Conservation (phyloP, 2,113 vertebrate genomes). For the Myotis yumanensis region DNA sequence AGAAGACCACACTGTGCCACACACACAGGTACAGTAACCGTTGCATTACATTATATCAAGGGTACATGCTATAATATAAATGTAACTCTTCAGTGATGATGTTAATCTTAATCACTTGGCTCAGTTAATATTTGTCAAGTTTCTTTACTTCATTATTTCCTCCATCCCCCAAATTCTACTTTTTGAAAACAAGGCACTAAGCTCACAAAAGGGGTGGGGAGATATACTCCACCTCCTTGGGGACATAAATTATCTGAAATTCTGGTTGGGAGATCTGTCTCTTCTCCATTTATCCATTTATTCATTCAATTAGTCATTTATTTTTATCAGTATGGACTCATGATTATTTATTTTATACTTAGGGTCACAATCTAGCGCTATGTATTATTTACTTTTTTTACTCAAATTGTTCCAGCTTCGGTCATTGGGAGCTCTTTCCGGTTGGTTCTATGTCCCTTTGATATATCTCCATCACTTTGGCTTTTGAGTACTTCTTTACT, state of each 20-base stretch:
- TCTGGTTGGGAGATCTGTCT: neutral
- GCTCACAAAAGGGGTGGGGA: neutral
- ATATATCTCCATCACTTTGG: neutral
- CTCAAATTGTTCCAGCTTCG: neutral
- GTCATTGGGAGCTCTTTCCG: neutral
- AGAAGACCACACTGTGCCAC: neutral
- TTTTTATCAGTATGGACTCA: neutral
- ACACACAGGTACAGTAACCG: neutral
- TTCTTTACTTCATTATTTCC: neutral
- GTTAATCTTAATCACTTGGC: neutral
- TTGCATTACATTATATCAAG: neutral
- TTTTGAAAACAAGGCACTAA: neutral
- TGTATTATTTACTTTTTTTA: neutral
- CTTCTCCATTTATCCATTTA: neutral
- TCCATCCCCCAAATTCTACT: neutral
- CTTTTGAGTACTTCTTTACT: neutral
- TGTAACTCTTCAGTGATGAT: neutral
- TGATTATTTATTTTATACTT: constrained; percentile 31
- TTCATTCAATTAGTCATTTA: neutral
- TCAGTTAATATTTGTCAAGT: neutral
- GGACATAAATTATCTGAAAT: constrained; percentile 14
- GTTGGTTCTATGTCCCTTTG: neutral
- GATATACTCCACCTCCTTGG: neutral
- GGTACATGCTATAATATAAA: neutral
- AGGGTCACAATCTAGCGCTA: neutral